Percentiles rank a stretch among this genome's conserved stretches.
Conservation (phyloP, 2,113 vertebrate species). For the Neogobius melanostomus region DNA sequence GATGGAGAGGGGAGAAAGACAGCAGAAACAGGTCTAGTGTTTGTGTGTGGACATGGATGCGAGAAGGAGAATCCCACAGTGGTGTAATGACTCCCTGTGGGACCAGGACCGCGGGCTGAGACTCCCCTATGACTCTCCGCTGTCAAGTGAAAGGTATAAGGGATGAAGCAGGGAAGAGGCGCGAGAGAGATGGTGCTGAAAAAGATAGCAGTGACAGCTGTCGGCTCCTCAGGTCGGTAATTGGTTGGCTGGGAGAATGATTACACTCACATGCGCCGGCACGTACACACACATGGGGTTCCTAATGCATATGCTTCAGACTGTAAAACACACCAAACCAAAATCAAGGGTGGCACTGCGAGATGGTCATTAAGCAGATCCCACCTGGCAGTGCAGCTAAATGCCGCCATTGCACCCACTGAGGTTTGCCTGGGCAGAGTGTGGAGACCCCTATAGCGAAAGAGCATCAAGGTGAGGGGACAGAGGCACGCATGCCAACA, state of each 20-base stretch:
- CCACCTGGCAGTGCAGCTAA: conserved; percentile 44
- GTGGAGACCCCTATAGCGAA: conserved; percentile 5
- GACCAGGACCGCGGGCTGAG: conserved; percentile 57
- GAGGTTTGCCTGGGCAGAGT: conserved; percentile 5
- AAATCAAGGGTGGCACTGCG: conserved; percentile 39
- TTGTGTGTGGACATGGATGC: conserved; percentile 19
- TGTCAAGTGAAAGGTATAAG: conserved; percentile 39
- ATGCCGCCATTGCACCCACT: conserved; percentile 11
- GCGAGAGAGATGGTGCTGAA: conserved; percentile 35
- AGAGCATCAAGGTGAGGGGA: conserved; percentile 8
- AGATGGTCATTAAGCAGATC: conserved; percentile 54
- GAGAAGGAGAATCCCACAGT: conserved; percentile 49
- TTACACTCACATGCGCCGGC: conserved; percentile 30
- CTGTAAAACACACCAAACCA: conserved; percentile 34
- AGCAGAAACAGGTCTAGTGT: conserved; percentile 45
- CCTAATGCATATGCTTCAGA: conserved; percentile 8
- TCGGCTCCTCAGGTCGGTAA: conserved; percentile 72
- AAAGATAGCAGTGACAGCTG: conserved; percentile 67
- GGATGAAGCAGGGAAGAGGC: conserved; percentile 34
- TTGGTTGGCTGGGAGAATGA: conserved; percentile 68
- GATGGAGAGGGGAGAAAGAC: conserved; percentile 52
- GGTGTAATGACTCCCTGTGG: conserved; percentile 72
- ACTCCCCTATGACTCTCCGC: conserved; percentile 56
- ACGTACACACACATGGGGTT: conserved; percentile 13
- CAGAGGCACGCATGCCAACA: neutral